Evolutionary conservation across 1,140 invertebrate species (phyloP).

Genomic region (Calephelis virginiensis): DNA sequence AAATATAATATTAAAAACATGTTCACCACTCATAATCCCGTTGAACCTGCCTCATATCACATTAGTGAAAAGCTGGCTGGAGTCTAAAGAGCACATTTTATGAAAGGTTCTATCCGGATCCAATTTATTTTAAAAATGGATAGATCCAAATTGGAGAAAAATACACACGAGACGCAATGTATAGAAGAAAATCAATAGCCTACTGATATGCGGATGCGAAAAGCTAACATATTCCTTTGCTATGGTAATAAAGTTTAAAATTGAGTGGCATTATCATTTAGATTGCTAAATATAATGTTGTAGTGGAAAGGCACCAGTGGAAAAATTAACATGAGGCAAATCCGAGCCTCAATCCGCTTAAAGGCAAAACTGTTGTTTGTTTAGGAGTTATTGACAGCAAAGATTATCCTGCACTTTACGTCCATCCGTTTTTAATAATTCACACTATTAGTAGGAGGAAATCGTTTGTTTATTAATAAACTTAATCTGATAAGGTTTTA

Average conservation of each 20-base stretch:
- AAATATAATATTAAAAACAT: not conserved
- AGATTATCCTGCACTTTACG: slow-evolving; percentile 27
- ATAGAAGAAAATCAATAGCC: slow-evolving; percentile 30
- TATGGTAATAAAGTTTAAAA: slow-evolving; percentile 29
- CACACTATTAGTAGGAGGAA: not conserved
- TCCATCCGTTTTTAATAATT: slow-evolving; percentile 1
- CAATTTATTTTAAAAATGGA: slow-evolving; percentile 43
- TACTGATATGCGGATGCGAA: slow-evolving; percentile 26
- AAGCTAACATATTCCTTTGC: slow-evolving; percentile 22
- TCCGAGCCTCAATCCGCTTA: slow-evolving; percentile 33
- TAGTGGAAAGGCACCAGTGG: slow-evolving; percentile 11
- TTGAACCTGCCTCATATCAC: slow-evolving; percentile 22
- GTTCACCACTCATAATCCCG: slow-evolving; percentile 18
- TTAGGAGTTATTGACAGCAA: slow-evolving; percentile 31
- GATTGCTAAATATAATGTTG: slow-evolving; percentile 23
- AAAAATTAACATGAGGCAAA: slow-evolving; percentile 36
- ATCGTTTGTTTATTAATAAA: no score
- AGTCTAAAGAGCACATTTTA: slow-evolving; percentile 38
- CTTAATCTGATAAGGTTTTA: no score
- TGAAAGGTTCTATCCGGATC: slow-evolving; percentile 35
- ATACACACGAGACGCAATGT: slow-evolving; percentile 33
- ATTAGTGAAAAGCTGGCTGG: slow-evolving; percentile 27
- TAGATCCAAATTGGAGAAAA: slow-evolving; percentile 35
- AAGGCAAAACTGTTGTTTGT: slow-evolving; percentile 28
- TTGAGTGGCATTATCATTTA: slow-evolving; percentile 21